Evolutionary conservation across 2,888 invertebrate genomes (phyloP).

Genomic region (Invenusta paracnida): DNA sequence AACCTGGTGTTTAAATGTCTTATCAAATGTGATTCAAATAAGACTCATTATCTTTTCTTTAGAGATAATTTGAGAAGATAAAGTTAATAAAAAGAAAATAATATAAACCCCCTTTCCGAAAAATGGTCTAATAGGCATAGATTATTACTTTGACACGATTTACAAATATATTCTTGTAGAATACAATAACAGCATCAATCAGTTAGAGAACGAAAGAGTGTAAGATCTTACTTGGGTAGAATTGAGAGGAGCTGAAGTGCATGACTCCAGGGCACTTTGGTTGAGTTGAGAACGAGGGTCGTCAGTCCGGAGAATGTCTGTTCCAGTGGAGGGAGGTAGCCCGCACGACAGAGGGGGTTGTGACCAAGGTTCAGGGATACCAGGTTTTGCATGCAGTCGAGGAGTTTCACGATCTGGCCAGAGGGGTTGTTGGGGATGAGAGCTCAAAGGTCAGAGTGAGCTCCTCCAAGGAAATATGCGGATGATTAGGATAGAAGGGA

Average conservation of each 20-base stretch:
- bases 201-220: neutral
- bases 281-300: constrained; percentile 79
- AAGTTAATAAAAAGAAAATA: too few species aligned
- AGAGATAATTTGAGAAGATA: too few species aligned
- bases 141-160: neutral
- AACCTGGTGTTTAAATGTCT: too few species aligned
- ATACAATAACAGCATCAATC: neutral
- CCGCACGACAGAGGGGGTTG: constrained; percentile 66
- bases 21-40: too few species aligned
- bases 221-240: constrained; percentile 56
- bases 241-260: constrained; percentile 69
- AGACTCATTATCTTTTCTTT: too few species aligned
- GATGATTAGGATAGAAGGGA: too few species aligned
- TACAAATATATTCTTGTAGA: neutral
- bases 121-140: too few species aligned
- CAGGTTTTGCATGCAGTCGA: constrained; percentile 79
- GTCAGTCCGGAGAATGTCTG: constrained; percentile 57
- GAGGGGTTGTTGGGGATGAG: too few species aligned
- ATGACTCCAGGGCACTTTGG: constrained; percentile 77
- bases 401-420: constrained; percentile 73
- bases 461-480: too few species aligned
- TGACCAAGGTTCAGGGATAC: constrained; percentile 86
- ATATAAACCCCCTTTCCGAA: too few species aligned
- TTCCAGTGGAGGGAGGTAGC: neutral
- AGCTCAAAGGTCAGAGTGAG: too few species aligned